A percentile compares a stretch with the other conserved stretches of the same genome.
These are phyloP conservation scores for Microplitis deprimator DNA, from an alignment of 2,888 invertebrate genomes.

Conservation along the genomic window DNA sequence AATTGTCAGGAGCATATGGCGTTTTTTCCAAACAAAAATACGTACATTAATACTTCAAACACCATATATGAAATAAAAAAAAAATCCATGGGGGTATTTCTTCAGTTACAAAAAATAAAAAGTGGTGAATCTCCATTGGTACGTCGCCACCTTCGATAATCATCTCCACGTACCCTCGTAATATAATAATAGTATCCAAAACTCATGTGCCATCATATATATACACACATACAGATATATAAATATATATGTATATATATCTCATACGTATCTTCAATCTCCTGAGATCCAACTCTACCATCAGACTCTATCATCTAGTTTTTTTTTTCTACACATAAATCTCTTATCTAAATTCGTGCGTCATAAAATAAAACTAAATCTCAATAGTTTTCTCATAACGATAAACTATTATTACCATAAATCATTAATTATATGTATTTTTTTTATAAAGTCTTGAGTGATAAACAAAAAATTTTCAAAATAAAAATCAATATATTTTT, in stretches of 20 bases:
- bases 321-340: neutral
- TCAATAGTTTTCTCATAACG: slow-evolving; percentile 6
- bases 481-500: too few relatives aligned
- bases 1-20: slow-evolving; percentile 46
- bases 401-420: neutral
- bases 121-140: slow-evolving; percentile 44
- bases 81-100: slow-evolving; percentile 53
- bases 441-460: too few relatives aligned
- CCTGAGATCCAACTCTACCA: slow-evolving; percentile 3
- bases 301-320: slow-evolving; percentile 12
- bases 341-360: slow-evolving; percentile 9
- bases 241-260: too few relatives aligned
- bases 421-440: neutral
- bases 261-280: slow-evolving; percentile 23
- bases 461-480: neutral
- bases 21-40: slow-evolving; percentile 49
- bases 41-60: slow-evolving; percentile 49
- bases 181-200: slow-evolving; percentile 31
- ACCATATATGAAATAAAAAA: neutral
- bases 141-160: slow-evolving; percentile 59
- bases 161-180: slow-evolving; percentile 57
- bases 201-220: slow-evolving; percentile 27
- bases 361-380: neutral
- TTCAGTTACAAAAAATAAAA: slow-evolving; percentile 36
- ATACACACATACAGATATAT: neutral